Evolutionary conservation across 2,797 vertebrate species (phyloP).

Genomic region (Dipus sagitta): DNA sequence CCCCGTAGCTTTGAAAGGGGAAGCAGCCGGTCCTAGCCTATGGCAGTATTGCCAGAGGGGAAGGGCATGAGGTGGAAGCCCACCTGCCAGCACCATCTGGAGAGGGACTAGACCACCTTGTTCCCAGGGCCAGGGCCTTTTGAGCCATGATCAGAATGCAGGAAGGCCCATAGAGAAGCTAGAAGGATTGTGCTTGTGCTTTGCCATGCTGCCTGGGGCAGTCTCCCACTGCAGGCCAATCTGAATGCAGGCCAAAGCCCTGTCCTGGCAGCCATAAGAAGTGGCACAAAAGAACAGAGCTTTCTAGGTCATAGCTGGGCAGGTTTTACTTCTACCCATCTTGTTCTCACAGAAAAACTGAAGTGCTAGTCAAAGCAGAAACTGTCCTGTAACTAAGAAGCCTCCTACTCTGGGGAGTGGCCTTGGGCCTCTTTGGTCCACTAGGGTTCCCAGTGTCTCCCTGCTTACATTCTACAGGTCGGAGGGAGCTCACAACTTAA

Average conservation of each 20-base stretch:
- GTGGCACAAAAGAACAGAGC: constrained; percentile 41
- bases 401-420: not conserved
- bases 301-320: constrained; percentile 44
- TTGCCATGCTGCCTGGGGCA: not conserved
- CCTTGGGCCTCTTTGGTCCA: not conserved
- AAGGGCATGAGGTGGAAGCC: not conserved
- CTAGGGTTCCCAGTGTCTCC: constrained; percentile 25
- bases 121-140: not conserved
- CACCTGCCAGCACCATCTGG: not conserved
- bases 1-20: constrained; percentile 77
- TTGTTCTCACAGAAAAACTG: not conserved
- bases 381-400: not conserved
- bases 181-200: not conserved
- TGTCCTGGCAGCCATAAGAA: not conserved
- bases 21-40: constrained; percentile 50
- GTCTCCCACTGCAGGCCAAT: not conserved
- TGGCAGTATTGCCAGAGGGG: constrained; percentile 53
- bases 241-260: not conserved
- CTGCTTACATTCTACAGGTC: constrained; percentile 17
- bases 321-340: constrained; percentile 21
- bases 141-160: not conserved
- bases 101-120: not conserved
- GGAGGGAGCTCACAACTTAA: not conserved
- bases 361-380: constrained; percentile 15
- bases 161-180: not conserved